phyloP scores from a whole-genome alignment of 2,888 invertebrate species.

The Ptilodon capucinus region DNA sequence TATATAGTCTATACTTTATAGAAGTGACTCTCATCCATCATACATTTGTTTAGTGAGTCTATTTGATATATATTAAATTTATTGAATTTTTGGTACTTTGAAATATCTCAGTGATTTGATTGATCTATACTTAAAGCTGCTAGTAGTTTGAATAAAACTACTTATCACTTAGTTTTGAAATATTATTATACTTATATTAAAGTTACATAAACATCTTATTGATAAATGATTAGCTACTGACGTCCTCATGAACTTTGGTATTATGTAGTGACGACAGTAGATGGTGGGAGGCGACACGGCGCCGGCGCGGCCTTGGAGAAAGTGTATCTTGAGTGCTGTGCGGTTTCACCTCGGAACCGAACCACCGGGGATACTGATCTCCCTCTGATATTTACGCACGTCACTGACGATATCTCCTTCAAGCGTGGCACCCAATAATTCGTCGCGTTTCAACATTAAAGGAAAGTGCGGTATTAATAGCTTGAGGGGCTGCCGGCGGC shows the following conservation, averaged over 20 bases:
- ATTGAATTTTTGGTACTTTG: too few relatives aligned
- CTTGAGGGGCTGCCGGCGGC: constrained; percentile 5
- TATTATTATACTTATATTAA: background rate
- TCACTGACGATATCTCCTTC: constrained; percentile 41
- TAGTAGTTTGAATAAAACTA: too few relatives aligned
- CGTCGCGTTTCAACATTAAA: constrained; percentile 1
- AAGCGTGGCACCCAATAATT: background rate
- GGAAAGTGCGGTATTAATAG: background rate
- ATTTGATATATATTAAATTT: too few relatives aligned
- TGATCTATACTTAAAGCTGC: too few relatives aligned
- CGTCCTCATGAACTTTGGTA: background rate
- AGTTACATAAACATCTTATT: background rate
- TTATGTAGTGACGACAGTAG: constrained; percentile 15
- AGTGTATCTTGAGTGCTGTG: constrained; percentile 57
- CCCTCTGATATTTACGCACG: constrained; percentile 36
- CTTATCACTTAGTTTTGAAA: too few relatives aligned
- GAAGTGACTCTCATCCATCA: too few relatives aligned
- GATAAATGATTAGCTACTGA: background rate
- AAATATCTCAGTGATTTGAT: too few relatives aligned
- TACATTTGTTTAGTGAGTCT: too few relatives aligned
- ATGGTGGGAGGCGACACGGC: constrained; percentile 45
- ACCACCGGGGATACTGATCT: constrained; percentile 38
- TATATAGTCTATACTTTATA: too few relatives aligned
- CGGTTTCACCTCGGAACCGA: constrained; percentile 59
- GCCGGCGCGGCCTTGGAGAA: constrained; percentile 73